Percentiles rank a stretch among this genome's conserved stretches.
phyloP scores from a whole-genome alignment of 2,113 vertebrate species.

The Microcebus griseorufus region DNA sequence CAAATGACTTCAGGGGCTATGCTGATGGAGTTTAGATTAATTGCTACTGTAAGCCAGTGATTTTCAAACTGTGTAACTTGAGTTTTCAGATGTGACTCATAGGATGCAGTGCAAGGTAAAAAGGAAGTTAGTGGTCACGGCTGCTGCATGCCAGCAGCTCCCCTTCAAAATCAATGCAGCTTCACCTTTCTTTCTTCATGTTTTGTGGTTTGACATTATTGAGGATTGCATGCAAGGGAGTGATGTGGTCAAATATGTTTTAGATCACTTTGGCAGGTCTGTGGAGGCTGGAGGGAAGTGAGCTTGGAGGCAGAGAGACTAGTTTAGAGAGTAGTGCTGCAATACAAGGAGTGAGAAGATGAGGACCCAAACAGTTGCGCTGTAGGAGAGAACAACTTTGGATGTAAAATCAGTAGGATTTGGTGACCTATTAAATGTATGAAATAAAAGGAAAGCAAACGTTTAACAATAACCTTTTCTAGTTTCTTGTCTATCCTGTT shows the following conservation, averaged over 20 bases:
- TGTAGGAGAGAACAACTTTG: not conserved
- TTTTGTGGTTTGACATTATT: not conserved
- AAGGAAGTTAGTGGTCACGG: slow-evolving; percentile 15
- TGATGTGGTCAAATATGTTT: slow-evolving; percentile 15
- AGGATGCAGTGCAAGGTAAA: not conserved
- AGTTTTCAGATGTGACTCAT: slow-evolving; percentile 33
- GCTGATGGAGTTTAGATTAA: not conserved
- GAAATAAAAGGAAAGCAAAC: not conserved
- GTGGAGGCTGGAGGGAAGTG: not conserved
- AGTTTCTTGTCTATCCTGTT: not conserved
- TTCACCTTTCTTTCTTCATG: slow-evolving; percentile 12
- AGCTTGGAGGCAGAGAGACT: not conserved
- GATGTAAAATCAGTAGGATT: not conserved
- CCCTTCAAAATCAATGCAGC: not conserved
- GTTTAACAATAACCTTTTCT: not conserved
- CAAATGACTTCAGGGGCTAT: not conserved
- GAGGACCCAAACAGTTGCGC: not conserved
- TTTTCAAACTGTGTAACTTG: slow-evolving; percentile 20
- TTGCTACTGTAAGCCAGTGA: not conserved
- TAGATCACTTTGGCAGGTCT: slow-evolving; percentile 25
- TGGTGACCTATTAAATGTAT: not conserved
- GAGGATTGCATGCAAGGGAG: not conserved
- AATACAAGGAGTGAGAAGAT: not conserved
- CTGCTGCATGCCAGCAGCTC: not conserved
- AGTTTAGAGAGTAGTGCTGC: not conserved